A percentile compares a stretch with the other conserved stretches of the same genome.
phyloP scores from a whole-genome alignment of 2,888 invertebrate species.

The Drosophila pseudotalamancana region DNA sequence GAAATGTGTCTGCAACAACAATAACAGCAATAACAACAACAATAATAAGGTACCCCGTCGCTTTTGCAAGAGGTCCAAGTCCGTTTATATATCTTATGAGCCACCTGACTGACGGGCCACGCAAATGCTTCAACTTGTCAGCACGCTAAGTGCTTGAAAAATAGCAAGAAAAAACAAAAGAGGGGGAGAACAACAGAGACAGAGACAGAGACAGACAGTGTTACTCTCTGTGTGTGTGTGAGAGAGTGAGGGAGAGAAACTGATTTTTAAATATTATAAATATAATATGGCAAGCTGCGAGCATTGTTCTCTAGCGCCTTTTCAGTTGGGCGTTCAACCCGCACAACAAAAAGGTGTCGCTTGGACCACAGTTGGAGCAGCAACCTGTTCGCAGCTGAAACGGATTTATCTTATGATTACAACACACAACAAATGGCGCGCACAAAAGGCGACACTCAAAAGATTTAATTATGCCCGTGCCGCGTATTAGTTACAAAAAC shows the following conservation, averaged over 20 bases:
- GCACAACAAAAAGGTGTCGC: conserved; percentile 58
- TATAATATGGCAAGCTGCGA: conserved; percentile 47
- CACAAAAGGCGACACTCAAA: conserved; percentile 61
- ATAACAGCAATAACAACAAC: conserved; percentile 24
- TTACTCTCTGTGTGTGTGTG: not conserved
- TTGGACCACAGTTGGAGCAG: conserved; percentile 32
- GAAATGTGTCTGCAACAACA: conserved; percentile 61
- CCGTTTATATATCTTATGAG: conserved; percentile 58
- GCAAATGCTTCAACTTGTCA: conserved; percentile 80
- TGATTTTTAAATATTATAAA: conserved; percentile 57
- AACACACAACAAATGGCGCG: conserved; percentile 56
- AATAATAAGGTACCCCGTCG: conserved; percentile 41
- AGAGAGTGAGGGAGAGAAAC: conserved; percentile 5
- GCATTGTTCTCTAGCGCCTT: conserved; percentile 75
- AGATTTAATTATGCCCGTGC: conserved; percentile 74
- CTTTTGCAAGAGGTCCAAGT: conserved; percentile 61
- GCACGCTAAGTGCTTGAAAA: conserved; percentile 76
- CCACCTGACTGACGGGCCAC: conserved; percentile 70
- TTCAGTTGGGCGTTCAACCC: conserved; percentile 75
- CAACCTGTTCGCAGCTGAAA: conserved; percentile 68
- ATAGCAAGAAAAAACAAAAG: conserved; percentile 41
- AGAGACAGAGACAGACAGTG: not conserved
- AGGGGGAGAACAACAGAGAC: conserved; percentile 13
- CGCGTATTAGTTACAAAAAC: conserved; percentile 64
- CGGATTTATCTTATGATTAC: conserved; percentile 77